phyloP scores from a whole-genome alignment of 2,797 vertebrate genomes.

The Phoebastria nigripes region DNA sequence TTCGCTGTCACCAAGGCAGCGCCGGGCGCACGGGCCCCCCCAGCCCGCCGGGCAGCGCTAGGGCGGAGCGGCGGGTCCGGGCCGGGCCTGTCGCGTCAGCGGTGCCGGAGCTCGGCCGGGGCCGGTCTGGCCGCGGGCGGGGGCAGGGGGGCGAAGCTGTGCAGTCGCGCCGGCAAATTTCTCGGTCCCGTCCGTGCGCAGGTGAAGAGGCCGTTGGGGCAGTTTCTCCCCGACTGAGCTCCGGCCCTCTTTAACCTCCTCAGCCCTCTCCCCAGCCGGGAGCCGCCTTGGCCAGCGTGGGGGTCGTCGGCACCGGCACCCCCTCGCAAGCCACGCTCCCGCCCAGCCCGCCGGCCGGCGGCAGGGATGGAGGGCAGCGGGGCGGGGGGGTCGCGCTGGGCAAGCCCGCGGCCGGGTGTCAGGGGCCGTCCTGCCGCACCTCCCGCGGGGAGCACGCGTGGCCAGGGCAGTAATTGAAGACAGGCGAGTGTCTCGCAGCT shows the following conservation, averaged over 20 bases:
- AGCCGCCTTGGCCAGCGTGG: neutral
- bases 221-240: accelerated
- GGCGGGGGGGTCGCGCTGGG: too few relatives aligned
- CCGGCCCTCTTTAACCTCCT: neutral
- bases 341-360: too few relatives aligned
- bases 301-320: too few relatives aligned
- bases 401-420: neutral
- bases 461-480: neutral
- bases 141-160: accelerated
- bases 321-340: neutral
- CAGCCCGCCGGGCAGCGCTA: neutral
- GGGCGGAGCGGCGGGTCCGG: neutral
- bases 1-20: accelerated
- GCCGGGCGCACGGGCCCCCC: neutral
- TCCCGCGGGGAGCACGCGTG: neutral
- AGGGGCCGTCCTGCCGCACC: too few relatives aligned
- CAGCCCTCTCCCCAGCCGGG: neutral
- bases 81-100: neutral
- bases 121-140: neutral
- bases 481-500: neutral
- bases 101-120: neutral
- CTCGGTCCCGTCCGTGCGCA: neutral
- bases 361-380: neutral
- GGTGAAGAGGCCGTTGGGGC: neutral
- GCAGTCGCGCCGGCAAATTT: too few relatives aligned